Percentiles rank a stretch among this genome's conserved stretches.
phyloP scores from a whole-genome alignment of 30 jellyfish, hydroid and myxozoan genomes.

The Aurelia sp. region DNA sequence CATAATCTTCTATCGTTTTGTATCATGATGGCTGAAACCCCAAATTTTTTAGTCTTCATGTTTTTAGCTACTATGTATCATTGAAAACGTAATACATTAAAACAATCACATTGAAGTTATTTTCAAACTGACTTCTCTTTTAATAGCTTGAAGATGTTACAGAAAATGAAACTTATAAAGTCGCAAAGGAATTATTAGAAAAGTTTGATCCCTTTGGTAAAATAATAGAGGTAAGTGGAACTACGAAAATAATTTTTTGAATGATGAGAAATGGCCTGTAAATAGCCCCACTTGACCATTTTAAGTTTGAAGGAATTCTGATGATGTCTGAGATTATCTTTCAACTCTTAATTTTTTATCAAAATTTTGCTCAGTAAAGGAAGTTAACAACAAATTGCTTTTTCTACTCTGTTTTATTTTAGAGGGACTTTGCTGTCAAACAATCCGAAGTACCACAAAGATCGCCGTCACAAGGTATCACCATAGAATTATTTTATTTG shows the following conservation, averaged over 20 bases:
- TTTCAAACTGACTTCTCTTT: background rate
- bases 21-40: too few species aligned
- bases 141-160: conserved; percentile 89
- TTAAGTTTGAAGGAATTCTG: too few species aligned
- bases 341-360: too few species aligned
- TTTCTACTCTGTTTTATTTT: background rate
- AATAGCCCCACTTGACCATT: too few species aligned
- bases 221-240: conserved; percentile 54
- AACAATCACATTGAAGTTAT: background rate
- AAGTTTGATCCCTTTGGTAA: conserved; percentile 83
- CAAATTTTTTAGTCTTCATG: too few species aligned
- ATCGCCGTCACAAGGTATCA: conserved; percentile 2
- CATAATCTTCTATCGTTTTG: too few species aligned
- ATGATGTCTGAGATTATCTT: too few species aligned
- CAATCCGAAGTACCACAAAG: conserved; percentile 4
- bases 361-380: background rate
- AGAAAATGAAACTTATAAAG: conserved; percentile 95
- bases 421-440: conserved; percentile 55
- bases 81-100: too few species aligned
- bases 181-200: conserved; percentile 86
- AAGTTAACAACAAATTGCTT: background rate
- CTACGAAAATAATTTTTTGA: too few species aligned
- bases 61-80: too few species aligned
- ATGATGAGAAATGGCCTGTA: too few species aligned
- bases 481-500: too few species aligned